These are phyloP conservation scores for Drosophila chauvacae DNA, from an alignment of 1,140 invertebrate species.

Conservation along the genomic window DNA sequence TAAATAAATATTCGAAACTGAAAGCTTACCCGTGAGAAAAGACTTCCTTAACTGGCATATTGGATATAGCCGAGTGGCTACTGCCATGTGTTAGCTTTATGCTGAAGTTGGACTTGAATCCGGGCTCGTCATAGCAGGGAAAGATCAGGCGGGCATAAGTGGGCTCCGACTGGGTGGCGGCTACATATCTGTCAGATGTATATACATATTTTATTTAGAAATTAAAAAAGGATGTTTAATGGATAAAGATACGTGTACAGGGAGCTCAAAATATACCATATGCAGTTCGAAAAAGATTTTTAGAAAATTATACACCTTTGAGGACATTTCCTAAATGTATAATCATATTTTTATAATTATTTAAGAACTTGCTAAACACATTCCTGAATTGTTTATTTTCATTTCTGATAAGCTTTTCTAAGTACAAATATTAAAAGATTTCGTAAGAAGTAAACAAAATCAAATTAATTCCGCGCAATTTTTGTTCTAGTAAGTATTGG, in stretches of 20 bases:
- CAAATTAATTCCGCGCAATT: neutral
- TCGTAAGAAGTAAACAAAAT: neutral
- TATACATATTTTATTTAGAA: neutral
- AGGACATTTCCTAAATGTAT: neutral
- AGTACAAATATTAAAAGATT: neutral
- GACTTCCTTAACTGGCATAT: constrained; percentile 85
- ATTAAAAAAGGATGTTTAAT: neutral
- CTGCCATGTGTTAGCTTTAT: constrained; percentile 86
- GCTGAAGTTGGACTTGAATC: constrained; percentile 90
- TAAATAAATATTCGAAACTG: neutral
- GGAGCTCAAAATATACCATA: too few species aligned
- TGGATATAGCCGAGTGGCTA: constrained; percentile 86
- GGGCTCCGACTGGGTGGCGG: constrained; percentile 92
- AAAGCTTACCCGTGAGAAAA: constrained; percentile 42
- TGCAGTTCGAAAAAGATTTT: too few species aligned
- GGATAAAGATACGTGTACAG: neutral
- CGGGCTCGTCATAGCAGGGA: constrained; percentile 96
- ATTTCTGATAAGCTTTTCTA: neutral
- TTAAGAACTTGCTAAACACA: neutral
- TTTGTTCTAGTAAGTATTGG: neutral
- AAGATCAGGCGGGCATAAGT: constrained; percentile 92
- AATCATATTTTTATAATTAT: neutral
- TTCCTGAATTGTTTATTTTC: neutral
- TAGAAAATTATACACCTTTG: too few species aligned
- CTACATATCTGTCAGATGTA: constrained; percentile 86